phyloP scores from a whole-genome alignment of 2,797 vertebrate genomes.

The Micropoecilia bifurca region DNA sequence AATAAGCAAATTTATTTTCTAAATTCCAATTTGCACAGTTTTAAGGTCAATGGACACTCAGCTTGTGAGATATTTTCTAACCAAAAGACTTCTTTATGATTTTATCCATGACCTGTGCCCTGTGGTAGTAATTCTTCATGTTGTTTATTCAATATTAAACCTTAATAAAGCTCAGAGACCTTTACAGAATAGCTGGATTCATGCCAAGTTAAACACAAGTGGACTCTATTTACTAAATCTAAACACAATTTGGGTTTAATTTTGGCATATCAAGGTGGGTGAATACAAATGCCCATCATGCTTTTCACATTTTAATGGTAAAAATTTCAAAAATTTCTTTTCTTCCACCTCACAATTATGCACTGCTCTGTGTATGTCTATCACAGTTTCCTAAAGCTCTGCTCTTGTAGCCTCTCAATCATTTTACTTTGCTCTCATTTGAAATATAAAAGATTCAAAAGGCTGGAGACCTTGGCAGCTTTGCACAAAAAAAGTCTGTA shows the following conservation, averaged over 20 bases:
- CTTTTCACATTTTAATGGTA: neutral
- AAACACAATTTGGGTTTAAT: neutral
- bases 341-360: neutral
- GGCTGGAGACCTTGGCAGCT: slow-evolving; percentile 45
- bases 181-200: neutral
- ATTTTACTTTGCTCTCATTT: slow-evolving; percentile 57
- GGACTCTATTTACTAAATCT: neutral
- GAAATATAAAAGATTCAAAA: slow-evolving; percentile 66
- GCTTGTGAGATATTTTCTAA: neutral
- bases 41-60: too few relatives aligned
- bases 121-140: neutral
- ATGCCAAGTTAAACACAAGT: neutral
- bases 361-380: neutral
- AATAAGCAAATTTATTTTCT: too few relatives aligned
- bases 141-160: neutral
- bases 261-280: neutral
- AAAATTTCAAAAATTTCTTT: neutral
- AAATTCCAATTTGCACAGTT: too few relatives aligned
- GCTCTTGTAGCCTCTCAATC: slow-evolving; percentile 62
- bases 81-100: neutral
- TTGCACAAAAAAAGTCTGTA: slow-evolving; percentile 81
- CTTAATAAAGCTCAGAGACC: neutral
- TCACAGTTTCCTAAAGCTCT: neutral
- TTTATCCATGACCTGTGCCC: neutral
- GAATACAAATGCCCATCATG: neutral